Base-by-base conservation (phyloP, 2,888 invertebrate genomes). In the Smittia aterrima region DNA sequence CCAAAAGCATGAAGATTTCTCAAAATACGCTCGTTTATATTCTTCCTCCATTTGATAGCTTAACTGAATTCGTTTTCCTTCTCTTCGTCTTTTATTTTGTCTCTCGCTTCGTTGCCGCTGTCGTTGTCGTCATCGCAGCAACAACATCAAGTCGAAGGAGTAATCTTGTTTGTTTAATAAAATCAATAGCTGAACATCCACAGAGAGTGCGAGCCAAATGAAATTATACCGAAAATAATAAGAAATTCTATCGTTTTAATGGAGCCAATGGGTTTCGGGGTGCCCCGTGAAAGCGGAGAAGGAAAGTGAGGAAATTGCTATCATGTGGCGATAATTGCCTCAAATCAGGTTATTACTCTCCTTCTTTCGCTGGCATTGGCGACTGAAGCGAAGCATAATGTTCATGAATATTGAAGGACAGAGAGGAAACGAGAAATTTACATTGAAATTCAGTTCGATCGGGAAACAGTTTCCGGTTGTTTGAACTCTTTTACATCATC, bases 131-230 rank as follows among this genome's bases (percentile, higher is more conserved):
- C 6, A 38, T 38, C 47, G 11, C 11, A 2, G 47, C 16, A 47
- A 47, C 47, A 47, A 66, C 32, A 16, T 16, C 27, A 66, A 66
- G 32, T 20, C 66, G 66, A 32, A 40, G 20, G 32, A 71, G 70
- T 71, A 71, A 71, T 71, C 70, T 71, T 71, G 70, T 71, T 71
- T 71, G 70, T 54, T 71, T 71, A 54, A 71, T 71, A 71, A 71
- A 53, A 71, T 71, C 70, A 71, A 71, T 71, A 71, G 32, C 68
- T 47, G 24, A 40, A 41, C 47, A 68, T 68, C 68, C 41, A 24
- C 68, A 68, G 68, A 13, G 32, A 47, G 47, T 47, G 47, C 47
- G 47, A 47, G 47, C 13, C 16, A 68, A 68, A 68, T 68, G 47
- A 68, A 68, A 68, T 68, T 68, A 68, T 68, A 68, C 47, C 68